phyloP scores from a whole-genome alignment of 2,113 vertebrate species.

The Neolamprologus longior region DNA sequence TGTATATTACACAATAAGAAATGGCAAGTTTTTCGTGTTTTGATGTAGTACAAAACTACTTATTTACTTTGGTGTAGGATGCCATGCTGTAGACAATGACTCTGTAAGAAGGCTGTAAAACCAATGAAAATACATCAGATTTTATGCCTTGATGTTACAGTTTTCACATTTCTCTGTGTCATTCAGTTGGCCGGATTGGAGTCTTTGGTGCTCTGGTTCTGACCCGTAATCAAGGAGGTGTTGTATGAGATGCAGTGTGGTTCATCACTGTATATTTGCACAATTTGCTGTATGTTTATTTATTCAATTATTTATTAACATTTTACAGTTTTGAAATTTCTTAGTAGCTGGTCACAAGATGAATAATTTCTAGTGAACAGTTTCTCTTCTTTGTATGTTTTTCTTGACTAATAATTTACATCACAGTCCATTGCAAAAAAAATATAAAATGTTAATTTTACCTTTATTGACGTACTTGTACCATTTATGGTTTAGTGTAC shows the following conservation, averaged over 20 bases:
- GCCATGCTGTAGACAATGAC: background rate
- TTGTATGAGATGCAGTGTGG: background rate
- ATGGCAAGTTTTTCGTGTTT: background rate
- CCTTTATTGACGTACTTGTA: background rate
- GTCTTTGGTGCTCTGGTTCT: background rate
- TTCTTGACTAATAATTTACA: background rate
- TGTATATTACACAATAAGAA: background rate
- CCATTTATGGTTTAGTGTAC: background rate
- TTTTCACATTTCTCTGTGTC: background rate
- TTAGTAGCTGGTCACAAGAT: background rate
- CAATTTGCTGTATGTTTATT: background rate
- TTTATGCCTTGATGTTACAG: background rate
- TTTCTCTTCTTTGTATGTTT: background rate
- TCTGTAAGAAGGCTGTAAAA: background rate
- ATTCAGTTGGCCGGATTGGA: background rate
- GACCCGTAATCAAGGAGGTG: background rate
- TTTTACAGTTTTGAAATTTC: background rate
- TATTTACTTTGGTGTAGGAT: background rate
- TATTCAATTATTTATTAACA: background rate
- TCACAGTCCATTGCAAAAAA: background rate
- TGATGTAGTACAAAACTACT: background rate
- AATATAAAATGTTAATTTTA: background rate
- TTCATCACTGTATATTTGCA: background rate
- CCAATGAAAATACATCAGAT: background rate
- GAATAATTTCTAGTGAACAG: background rate